Base-by-base conservation (phyloP, 1,140 invertebrate species). In the Leguminivora glycinivorella region DNA sequence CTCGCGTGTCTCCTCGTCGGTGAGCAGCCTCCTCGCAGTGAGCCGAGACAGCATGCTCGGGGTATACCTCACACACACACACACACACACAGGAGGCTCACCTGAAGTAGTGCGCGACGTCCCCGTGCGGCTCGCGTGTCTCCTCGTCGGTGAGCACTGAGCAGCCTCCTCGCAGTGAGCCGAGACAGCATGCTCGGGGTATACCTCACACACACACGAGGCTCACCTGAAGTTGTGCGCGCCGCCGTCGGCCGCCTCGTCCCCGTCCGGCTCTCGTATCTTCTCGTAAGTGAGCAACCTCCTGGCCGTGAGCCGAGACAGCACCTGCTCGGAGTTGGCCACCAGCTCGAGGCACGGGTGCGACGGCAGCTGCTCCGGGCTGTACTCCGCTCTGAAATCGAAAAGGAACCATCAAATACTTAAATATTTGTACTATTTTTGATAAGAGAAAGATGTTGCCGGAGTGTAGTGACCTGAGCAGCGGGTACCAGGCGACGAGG, bases 401-500 rank as follows among this genome's bases (percentile, higher is more conserved):
- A 2, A 1, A 52, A 52, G 2, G 2, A 52, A 43, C 5, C 12
- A 1, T 43, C 40, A n/a, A 43, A 40, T 12, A 6, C 6, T 6
- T n/a, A n/a, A n/a, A n/a, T n/a, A n/a, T n/a, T n/a, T n/a, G n/a
- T n/a, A n/a, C n/a, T n/a, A n/a, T n/a, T n/a, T n/a, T n/a, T n/a
- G n/a, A n/a, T n/a, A n/a, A n/a, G n/a, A n/a, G n/a, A n/a, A n/a
- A n/a, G n/a, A n/a, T n/a, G n/a, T 7, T 38, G 34, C 1, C 12
- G 12, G 2, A 9, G 3, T 2, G 40, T 43, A 43, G 40, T 43
- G 1, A 96, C 96, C 95, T 94, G 72, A 96, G 95, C 67, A 98
- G 92, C 66, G 98, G 98, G 81, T 98, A 94, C 98, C 98, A 99
- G 92, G 95, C 98, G 0, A 98, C 97, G 14, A 99, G 90, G 77